Base-by-base conservation (phyloP, 2,888 invertebrate species). In the Troides oblongomaculatus region DNA sequence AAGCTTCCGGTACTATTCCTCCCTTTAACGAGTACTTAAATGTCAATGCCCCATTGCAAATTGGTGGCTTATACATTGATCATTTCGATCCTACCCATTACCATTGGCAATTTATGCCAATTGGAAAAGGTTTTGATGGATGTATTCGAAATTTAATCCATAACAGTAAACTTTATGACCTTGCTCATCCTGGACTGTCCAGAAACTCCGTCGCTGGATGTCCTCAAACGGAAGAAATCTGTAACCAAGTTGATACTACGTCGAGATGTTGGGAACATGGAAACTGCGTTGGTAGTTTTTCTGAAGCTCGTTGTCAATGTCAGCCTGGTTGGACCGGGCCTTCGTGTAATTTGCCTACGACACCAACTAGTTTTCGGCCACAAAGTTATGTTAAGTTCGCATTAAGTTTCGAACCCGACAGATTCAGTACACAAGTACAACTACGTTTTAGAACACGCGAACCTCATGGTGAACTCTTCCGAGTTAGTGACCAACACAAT, bases 331-430 rank as follows among this genome's bases (percentile, higher is more conserved):
- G 97, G 96, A 97, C 97, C 0, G 99, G 99, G 12, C 97, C 97
- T 0, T 95, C 96, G 0, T 98, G 98, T 82, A 96, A 96, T 78
- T 94, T 96, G 61, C 95, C 96, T 65, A 98, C 98, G 0, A 96
- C 96, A 62, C 97, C 98, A 0, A 97, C 98, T 0, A 98, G 98
- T 72, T 98, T 99, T 87, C 96, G 97, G 82, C 96, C 96, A 0
- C 97, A 98, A 85, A 98, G 98, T 75, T 99, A 98, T 86, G 98
- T 99, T n/a, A 98, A 98, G 85, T 99, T 99, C 85, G 98, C 98
- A 2, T 91, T 99, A 50, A 97, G 97, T 78, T 98, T 98, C 84
- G 98, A 98, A 83, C 98, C 98, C 0, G 97, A 98, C 81, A 94
- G 97, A 77, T 98, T 97, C 81, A 96, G 97, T 66, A 98, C 98